A percentile compares a stretch with the other conserved stretches of the same genome.
Evolutionary conservation across 2,888 invertebrate species (phyloP).

Genomic region (Ceraclea dissimilis): DNA sequence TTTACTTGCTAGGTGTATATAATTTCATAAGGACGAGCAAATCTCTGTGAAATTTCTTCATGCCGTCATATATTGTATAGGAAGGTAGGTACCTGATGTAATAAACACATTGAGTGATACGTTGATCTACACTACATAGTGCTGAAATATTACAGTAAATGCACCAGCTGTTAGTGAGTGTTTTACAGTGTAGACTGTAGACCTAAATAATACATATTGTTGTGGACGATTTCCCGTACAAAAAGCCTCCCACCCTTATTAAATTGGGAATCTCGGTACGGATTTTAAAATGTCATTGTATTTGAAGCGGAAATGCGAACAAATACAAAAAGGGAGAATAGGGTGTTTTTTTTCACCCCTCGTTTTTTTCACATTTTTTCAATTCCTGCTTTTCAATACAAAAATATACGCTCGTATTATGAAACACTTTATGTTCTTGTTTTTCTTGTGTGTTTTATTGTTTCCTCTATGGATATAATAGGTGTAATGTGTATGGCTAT

Average conservation of each 20-base stretch:
- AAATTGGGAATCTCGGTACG: neutral
- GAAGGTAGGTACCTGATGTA: too few relatives aligned
- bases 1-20: too few relatives aligned
- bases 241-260: conserved; percentile 10
- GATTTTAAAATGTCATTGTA: conserved; percentile 14
- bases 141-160: neutral
- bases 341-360: neutral
- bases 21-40: too few relatives aligned
- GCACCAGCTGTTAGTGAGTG: conserved; percentile 2
- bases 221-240: conserved; percentile 10
- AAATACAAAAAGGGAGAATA: neutral
- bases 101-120: too few relatives aligned
- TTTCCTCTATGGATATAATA: neutral
- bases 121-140: too few relatives aligned
- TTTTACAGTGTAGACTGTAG: too few relatives aligned
- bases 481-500: neutral
- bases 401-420: neutral
- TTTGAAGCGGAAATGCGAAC: conserved; percentile 2
- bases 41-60: too few relatives aligned
- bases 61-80: too few relatives aligned
- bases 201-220: conserved; percentile 8
- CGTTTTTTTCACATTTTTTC: neutral
- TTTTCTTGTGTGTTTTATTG: conserved; percentile 1
- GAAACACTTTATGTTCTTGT: neutral
- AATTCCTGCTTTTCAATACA: neutral